Base-by-base conservation (phyloP, 2,113 vertebrate genomes). In the Manacus vitellinus region DNA sequence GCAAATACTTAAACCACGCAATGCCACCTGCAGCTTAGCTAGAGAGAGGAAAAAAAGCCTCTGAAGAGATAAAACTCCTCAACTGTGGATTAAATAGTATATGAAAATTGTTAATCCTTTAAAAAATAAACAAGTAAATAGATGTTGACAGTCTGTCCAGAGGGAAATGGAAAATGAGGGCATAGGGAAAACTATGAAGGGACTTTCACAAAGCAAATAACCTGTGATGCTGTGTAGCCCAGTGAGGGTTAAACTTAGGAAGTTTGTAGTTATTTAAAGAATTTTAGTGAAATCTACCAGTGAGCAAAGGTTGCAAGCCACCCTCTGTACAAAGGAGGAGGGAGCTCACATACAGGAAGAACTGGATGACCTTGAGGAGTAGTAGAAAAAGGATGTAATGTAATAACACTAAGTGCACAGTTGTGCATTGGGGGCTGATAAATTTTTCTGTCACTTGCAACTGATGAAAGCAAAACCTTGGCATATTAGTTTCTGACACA, bases 351-450 rank as follows among this genome's bases (percentile, higher is more conserved):
- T 83, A 59, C 68, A 91, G 86, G 80, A 94, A 86, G 79, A 88
- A 63, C 76, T 89, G 76, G 56, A 59, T 95, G 96, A 94, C 96
- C 96, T 97, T 96, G 92, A 92, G 85, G 41, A 86, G 41, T 70
- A 86, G 86, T 61, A 94, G 89, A 95, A 95, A 95, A 84, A 47
- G 91, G 91, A 67, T 86, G 72, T 91, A 93, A 92, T 95, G 91
- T 95, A 95, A 96, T 97, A 95, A 95, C 59, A 25, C 68, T 95
- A 94, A 95, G 93, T 95, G 94, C 93, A 71, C 56, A 22, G 61
- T 90, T 86, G 74, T 89, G 62, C 74, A 49, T 63, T 84, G 80
- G 52, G 65, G 91, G 51, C 88, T 92, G 91, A 91, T 95, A 77
- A 86, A 72, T 94, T 95, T 89, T 95, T 80, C 54, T 94, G 76